phyloP scores from a whole-genome alignment of 2,888 invertebrate genomes.

The Diploptera punctata region DNA sequence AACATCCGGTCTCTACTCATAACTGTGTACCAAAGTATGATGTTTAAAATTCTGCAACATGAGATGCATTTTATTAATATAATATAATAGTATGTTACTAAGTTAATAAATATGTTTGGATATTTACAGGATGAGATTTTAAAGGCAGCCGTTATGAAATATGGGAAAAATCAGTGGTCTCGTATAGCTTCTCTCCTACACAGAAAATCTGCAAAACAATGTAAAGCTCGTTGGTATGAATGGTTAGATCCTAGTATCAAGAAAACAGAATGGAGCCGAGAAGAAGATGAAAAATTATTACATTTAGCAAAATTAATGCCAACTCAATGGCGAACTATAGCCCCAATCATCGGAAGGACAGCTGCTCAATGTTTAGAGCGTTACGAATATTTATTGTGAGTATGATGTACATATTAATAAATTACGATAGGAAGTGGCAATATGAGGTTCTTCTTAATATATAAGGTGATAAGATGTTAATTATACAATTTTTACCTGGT shows the following conservation, averaged over 20 bases:
- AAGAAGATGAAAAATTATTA: constrained; percentile 97
- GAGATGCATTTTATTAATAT: too few species aligned
- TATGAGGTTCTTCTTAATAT: too few species aligned
- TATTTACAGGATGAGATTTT: constrained; percentile 94
- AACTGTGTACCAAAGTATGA: too few species aligned
- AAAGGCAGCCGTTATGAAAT: constrained; percentile 99
- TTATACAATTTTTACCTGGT: too few species aligned
- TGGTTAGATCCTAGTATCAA: constrained; percentile 99
- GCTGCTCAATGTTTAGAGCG: constrained; percentile 98
- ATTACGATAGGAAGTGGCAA: too few species aligned
- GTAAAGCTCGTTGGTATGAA: constrained; percentile 99
- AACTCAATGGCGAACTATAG: constrained; percentile 99
- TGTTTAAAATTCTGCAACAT: too few species aligned
- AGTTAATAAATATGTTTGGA: neutral
- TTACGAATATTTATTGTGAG: constrained; percentile 94
- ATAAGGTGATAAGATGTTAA: too few species aligned
- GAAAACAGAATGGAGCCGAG: constrained; percentile 99
- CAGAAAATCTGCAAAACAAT: constrained; percentile 98
- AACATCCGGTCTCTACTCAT: too few species aligned
- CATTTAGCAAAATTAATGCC: constrained; percentile 99
- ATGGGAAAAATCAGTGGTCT: constrained; percentile 99
- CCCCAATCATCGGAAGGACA: constrained; percentile 97
- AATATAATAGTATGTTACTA: too few species aligned
- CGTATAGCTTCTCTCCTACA: constrained; percentile 97
- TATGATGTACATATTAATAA: too few species aligned